Evolutionary conservation across 2,888 invertebrate species (phyloP).

Genomic region (Rotaria socialis): DNA sequence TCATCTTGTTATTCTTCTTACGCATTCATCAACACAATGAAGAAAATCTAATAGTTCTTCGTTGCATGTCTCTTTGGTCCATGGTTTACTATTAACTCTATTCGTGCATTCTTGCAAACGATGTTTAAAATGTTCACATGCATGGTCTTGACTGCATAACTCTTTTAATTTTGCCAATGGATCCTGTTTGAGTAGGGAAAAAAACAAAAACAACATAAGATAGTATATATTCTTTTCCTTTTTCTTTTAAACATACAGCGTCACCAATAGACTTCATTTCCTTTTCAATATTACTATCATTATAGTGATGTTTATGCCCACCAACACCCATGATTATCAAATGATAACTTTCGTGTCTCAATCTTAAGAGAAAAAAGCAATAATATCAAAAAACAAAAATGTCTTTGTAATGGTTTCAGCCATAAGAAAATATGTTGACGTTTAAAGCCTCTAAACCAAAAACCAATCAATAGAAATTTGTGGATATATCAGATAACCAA

Average conservation of each 20-base stretch:
- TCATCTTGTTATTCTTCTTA: neutral
- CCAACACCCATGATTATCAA: slow-evolving; percentile 25
- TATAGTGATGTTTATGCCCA: slow-evolving; percentile 26
- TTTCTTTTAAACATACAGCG: neutral
- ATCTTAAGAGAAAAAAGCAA: neutral
- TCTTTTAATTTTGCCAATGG: slow-evolving; percentile 25
- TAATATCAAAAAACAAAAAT: neutral
- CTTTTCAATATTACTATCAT: neutral
- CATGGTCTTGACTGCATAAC: neutral
- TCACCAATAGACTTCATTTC: neutral
- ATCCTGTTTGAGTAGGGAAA: neutral
- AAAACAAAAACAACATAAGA: neutral
- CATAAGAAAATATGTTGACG: slow-evolving; percentile 10
- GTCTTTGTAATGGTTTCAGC: neutral
- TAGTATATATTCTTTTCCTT: neutral
- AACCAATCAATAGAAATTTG: neutral
- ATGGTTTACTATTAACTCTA: slow-evolving; percentile 17
- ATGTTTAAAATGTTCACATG: neutral
- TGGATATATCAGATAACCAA: neutral
- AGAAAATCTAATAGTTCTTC: slow-evolving; percentile 34
- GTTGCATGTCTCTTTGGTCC: slow-evolving; percentile 15
- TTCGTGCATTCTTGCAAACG: neutral
- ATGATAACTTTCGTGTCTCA: neutral
- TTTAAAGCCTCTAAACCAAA: neutral
- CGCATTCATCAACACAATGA: slow-evolving; percentile 37